Evolutionary conservation across 2,113 vertebrate genomes (phyloP), one percentile per base, ranked within the genome.

Genomic region (Anhinga rufa): DNA sequence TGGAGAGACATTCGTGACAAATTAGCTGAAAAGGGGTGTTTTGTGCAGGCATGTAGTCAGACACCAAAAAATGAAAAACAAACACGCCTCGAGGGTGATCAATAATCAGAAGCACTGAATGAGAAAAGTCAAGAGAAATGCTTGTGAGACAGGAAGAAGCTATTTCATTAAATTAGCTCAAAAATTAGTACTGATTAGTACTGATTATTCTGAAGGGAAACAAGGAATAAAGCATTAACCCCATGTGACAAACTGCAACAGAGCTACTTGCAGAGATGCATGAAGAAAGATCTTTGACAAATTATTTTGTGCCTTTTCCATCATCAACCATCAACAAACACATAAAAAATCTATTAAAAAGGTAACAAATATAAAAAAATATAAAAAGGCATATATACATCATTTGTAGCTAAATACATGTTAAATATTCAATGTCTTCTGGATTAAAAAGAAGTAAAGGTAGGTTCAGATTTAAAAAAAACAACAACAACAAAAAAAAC

Each of bases 11-110:
- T 9, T 54, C 0, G 16, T 9, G 28, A 68, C 17, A 80, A 62
- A 24, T 46, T 9, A 49, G 11, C 14, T 78, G 51, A 62, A 79
- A 31, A 69, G 6, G 2, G 22, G 11, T 44, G 14, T 26, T 71
- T 32, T 74, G 17, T 26, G 8, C 11, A 34, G 31, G 17, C 10
- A 44, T 6, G 3, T 18, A 34, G 3, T 25, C 8, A 82, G 26
- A 66, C 7, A 46, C 1, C 2, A 71, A 54, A 29, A 82, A 52
- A 38, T 6, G 3, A 55, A 61, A 74, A 49, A 0, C 3, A 17
- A 61, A 61, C 22, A 17, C 2, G 7, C 15, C n/a, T 61, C 36
- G 0, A 2, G 5, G 14, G 8, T 42, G 9, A 65, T 57, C 9
- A 74, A 19, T 36, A 80, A n/a, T 14, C 5, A 1, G 36, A 91